phyloP scores from a whole-genome alignment of 2,113 vertebrate species.

The Perca fluviatilis region DNA sequence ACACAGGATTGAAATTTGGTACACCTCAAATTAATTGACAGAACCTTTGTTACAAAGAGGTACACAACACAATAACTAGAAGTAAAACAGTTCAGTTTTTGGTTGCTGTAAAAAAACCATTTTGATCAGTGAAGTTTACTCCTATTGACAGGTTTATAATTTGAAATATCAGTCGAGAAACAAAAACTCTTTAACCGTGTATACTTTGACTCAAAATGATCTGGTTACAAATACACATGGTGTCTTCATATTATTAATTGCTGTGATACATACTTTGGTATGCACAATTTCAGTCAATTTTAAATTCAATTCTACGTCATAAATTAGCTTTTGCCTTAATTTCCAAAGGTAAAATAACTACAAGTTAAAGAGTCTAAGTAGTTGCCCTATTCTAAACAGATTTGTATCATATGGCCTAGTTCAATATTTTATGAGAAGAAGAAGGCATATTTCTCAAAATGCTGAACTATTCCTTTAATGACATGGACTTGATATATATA shows the following conservation, averaged over 20 bases:
- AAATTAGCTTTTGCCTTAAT: neutral
- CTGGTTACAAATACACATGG: neutral
- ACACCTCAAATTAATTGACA: neutral
- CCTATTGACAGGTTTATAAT: neutral
- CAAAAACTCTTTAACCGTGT: neutral
- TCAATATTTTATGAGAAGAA: neutral
- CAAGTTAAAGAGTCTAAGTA: neutral
- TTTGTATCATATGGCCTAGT: neutral
- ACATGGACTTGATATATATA: neutral
- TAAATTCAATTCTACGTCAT: neutral
- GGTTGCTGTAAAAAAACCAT: neutral
- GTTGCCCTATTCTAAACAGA: neutral
- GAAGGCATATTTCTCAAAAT: neutral
- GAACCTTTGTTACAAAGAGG: neutral
- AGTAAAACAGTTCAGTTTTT: neutral
- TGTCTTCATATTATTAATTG: neutral
- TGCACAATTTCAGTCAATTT: neutral
- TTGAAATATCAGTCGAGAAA: neutral
- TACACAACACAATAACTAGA: neutral
- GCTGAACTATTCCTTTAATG: neutral
- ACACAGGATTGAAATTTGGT: neutral
- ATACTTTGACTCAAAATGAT: neutral
- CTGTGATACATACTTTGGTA: neutral
- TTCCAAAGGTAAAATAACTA: neutral
- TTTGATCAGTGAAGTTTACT: constrained; percentile 3